Evolutionary conservation across 2,888 invertebrate genomes (phyloP).

Genomic region (Amblyjoppa proteus): DNA sequence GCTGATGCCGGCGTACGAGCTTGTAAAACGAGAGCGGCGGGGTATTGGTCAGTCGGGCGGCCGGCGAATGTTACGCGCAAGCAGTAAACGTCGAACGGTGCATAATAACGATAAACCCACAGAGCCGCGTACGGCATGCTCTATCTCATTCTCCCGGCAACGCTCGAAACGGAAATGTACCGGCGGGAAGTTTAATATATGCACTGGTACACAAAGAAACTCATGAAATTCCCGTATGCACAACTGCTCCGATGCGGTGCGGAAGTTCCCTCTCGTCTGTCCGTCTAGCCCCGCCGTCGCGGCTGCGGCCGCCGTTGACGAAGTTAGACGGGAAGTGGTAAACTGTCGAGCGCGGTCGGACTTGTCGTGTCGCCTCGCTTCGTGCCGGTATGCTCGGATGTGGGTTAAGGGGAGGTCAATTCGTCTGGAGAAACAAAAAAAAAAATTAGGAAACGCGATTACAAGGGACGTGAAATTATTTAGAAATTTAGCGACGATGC

Average conservation of each 20-base stretch:
- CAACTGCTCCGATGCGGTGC: conserved; percentile 42
- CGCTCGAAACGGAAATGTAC: conserved; percentile 31
- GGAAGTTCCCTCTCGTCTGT: conserved; percentile 58
- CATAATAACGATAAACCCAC: conserved; percentile 66
- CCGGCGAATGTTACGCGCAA: conserved; percentile 58
- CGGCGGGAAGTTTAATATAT: neutral
- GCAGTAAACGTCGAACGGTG: conserved; percentile 67
- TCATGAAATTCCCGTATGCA: conserved; percentile 45
- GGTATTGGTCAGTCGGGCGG: conserved; percentile 56
- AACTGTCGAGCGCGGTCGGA: conserved; percentile 48
- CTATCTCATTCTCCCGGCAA: neutral
- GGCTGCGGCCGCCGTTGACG: conserved; percentile 48
- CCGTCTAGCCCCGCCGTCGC: neutral
- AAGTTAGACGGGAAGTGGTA: conserved; percentile 65
- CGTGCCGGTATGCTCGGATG: conserved; percentile 40
- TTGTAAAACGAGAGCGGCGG: conserved; percentile 30
- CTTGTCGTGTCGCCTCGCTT: conserved; percentile 25
- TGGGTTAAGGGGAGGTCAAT: conserved; percentile 17
- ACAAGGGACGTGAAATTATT: neutral
- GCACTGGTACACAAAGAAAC: conserved; percentile 40
- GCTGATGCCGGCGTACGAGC: conserved; percentile 19
- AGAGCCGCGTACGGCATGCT: conserved; percentile 3
- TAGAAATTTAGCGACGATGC: no score
- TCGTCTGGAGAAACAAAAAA: neutral
- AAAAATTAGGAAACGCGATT: conserved; percentile 24